phyloP scores from a whole-genome alignment of 2,888 invertebrate genomes.

The Laspeyria flexula region DNA sequence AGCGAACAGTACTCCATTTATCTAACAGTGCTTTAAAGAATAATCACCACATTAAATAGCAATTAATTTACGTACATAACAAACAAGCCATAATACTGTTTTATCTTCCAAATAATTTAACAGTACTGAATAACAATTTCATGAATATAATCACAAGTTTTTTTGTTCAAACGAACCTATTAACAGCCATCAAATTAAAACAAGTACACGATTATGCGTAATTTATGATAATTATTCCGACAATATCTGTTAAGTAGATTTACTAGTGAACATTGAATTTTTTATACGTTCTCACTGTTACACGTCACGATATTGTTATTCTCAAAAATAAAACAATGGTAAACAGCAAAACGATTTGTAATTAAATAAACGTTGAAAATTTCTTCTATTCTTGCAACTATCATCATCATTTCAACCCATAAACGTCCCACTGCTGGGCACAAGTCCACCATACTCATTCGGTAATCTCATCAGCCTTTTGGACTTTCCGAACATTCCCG shows the following conservation, averaged over 20 bases:
- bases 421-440: too few species aligned
- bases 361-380: too few species aligned
- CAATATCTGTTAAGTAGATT: constrained; percentile 56
- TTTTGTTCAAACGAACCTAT: constrained; percentile 52
- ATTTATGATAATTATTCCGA: constrained; percentile 63
- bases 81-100: constrained; percentile 9
- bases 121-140: constrained; percentile 13
- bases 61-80: constrained; percentile 15
- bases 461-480: too few species aligned
- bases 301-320: background rate
- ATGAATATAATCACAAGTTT: constrained; percentile 27
- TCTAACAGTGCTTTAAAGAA: constrained; percentile 5
- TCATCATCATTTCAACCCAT: too few species aligned
- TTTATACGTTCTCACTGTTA: constrained; percentile 44
- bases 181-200: constrained; percentile 61
- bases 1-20: background rate
- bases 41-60: constrained; percentile 21
- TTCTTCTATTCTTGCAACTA: too few species aligned
- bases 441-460: too few species aligned
- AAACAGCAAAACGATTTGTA: too few species aligned
- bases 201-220: constrained; percentile 59
- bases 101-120: constrained; percentile 18
- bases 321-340: too few species aligned
- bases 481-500: too few species aligned
- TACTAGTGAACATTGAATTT: constrained; percentile 55